Percentiles rank a stretch among this genome's conserved stretches.
Evolutionary conservation across 2,888 invertebrate genomes (phyloP).

Genomic region (Cephalotes varians): DNA sequence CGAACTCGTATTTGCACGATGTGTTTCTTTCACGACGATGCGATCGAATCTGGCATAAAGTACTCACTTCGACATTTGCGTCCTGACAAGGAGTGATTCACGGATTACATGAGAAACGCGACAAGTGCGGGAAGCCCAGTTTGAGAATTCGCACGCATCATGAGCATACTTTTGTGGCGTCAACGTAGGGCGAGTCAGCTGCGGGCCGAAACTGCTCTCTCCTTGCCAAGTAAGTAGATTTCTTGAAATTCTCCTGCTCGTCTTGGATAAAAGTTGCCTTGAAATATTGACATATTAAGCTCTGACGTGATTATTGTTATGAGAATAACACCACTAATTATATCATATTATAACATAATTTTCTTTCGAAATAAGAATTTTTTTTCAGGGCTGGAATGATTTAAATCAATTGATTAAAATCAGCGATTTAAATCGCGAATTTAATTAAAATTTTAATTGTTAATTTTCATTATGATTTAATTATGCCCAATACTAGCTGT

Average conservation of each 20-base stretch:
- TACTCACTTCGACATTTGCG: not conserved
- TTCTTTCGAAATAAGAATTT: not conserved
- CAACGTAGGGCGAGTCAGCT: slow-evolving; percentile 78
- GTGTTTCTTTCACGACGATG: not conserved
- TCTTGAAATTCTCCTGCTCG: not conserved
- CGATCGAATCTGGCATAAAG: not conserved
- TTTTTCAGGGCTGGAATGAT: no score
- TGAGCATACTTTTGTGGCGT: slow-evolving; percentile 83
- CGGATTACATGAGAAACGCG: not conserved
- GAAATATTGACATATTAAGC: not conserved
- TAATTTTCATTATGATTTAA: no score
- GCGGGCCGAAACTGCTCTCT: slow-evolving; percentile 68
- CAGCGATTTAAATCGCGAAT: no score
- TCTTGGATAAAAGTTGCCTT: not conserved
- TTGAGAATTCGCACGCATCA: slow-evolving; percentile 56
- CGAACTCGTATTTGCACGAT: not conserved
- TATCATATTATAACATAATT: not conserved
- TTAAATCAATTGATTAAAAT: no score
- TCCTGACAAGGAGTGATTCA: not conserved
- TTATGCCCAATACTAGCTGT: no score
- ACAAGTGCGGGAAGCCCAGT: not conserved
- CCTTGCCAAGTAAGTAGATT: slow-evolving; percentile 74
- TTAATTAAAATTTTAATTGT: no score
- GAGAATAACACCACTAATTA: not conserved
- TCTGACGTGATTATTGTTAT: not conserved